A percentile compares a stretch with the other conserved stretches of the same genome.
Evolutionary conservation across 2,888 invertebrate species (phyloP).

Genomic region (Tanytarsus gracilentus): DNA sequence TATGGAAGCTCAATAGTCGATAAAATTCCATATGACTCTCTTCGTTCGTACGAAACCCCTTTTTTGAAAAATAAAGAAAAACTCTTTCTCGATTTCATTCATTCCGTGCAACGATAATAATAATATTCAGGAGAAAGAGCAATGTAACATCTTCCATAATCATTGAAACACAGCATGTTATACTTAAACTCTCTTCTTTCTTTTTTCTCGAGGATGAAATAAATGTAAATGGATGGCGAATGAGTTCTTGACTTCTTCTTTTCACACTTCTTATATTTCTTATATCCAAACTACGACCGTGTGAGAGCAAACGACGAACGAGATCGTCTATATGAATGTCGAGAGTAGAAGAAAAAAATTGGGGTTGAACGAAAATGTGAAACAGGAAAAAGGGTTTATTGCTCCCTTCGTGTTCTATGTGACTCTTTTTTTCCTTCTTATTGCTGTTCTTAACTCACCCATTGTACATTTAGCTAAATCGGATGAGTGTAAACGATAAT

Average conservation of each 20-base stretch:
- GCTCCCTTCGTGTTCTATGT: too few relatives aligned
- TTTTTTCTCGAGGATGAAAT: too few relatives aligned
- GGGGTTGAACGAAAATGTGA: conserved; percentile 17
- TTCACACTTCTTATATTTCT: too few relatives aligned
- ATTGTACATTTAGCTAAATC: not conserved
- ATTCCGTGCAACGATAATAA: not conserved
- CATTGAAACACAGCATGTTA: conserved; percentile 11
- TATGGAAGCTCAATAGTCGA: too few relatives aligned
- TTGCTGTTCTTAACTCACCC: not conserved
- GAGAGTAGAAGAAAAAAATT: conserved; percentile 12
- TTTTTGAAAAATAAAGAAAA: not conserved
- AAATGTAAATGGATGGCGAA: conserved; percentile 7
- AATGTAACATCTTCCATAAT: conserved; percentile 1
- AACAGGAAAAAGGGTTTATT: conserved; percentile 21
- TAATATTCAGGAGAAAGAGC: not conserved
- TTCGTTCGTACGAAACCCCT: not conserved
- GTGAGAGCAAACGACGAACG: not conserved
- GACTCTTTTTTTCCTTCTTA: not conserved
- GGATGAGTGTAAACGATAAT: conserved; percentile 2
- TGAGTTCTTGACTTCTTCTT: not conserved
- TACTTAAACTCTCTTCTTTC: too few relatives aligned
- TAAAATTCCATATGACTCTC: conserved; percentile 2
- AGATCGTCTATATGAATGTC: not conserved
- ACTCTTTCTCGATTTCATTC: not conserved
- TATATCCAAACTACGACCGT: not conserved